Conservation (phyloP, 2,113 vertebrate species). For the Paraplagusia blochii region DNA sequence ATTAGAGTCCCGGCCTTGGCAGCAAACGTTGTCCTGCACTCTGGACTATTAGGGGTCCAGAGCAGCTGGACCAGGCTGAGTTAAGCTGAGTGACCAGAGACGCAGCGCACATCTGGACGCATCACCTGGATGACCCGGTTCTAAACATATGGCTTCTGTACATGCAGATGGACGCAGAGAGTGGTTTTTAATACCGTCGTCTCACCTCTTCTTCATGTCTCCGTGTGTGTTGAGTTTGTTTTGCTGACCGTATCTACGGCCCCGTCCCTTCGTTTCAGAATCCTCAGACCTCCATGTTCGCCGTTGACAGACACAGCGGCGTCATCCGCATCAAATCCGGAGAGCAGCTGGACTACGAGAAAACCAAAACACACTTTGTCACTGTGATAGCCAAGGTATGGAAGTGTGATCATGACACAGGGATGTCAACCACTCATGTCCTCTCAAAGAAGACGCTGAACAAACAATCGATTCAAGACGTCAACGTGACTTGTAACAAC, state of each 20-base stretch:
- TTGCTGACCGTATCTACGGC: too few relatives aligned
- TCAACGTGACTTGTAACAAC: too few relatives aligned
- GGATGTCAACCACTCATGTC: too few relatives aligned
- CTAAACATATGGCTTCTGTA: conserved; percentile 43
- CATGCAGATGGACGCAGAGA: conserved; percentile 47
- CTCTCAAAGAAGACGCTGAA: too few relatives aligned
- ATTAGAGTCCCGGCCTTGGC: conserved; percentile 56
- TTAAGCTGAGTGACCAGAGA: conserved; percentile 5
- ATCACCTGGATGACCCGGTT: conserved; percentile 37
- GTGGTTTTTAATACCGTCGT: conserved; percentile 29
- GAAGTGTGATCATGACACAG: too few relatives aligned
- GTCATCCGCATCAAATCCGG: conserved; percentile 84
- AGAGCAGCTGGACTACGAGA: conserved; percentile 87
- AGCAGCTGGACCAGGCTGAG: conserved; percentile 53
- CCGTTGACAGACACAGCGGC: conserved; percentile 87
- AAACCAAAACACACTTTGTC: conserved; percentile 83
- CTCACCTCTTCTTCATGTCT: conserved; percentile 31
- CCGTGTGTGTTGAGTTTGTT: neutral
- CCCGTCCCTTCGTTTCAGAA: conserved; percentile 66
- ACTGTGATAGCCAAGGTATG: conserved; percentile 87
- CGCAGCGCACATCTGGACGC: conserved; percentile 50
- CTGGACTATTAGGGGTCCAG: conserved; percentile 50
- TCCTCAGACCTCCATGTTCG: conserved; percentile 76
- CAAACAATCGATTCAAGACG: too few relatives aligned
- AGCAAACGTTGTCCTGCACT: conserved; percentile 48